These are phyloP conservation scores for Drosophila algonquin DNA, from an alignment of 2,888 invertebrate species.

Conservation along the genomic window DNA sequence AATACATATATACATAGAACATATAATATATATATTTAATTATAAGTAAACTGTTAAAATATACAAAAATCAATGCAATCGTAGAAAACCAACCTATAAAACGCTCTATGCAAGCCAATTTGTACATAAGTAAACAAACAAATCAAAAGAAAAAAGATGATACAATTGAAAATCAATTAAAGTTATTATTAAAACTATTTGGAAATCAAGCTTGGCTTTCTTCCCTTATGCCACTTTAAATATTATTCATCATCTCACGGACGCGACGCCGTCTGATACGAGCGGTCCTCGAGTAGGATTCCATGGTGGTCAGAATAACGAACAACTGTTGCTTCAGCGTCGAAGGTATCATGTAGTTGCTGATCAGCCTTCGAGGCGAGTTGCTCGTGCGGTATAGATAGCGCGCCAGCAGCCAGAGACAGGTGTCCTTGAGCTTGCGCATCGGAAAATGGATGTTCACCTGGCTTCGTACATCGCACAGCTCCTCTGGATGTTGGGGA, in stretches of 20 bases:
- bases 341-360: slow-evolving; percentile 59
- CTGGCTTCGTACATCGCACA: slow-evolving; percentile 63
- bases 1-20: not conserved
- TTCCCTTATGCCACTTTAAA: slow-evolving; percentile 24
- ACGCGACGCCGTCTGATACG: slow-evolving; percentile 29
- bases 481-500: slow-evolving; percentile 65
- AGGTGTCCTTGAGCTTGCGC: slow-evolving; percentile 73
- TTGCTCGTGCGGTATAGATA: slow-evolving; percentile 49
- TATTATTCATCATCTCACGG: slow-evolving; percentile 20
- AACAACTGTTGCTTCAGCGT: slow-evolving; percentile 73
- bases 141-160: slow-evolving; percentile 16
- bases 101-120: slow-evolving; percentile 67
- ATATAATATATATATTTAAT: slow-evolving; percentile 45
- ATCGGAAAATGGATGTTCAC: slow-evolving; percentile 79
- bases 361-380: slow-evolving; percentile 24
- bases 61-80: slow-evolving; percentile 65
- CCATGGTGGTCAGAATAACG: slow-evolving; percentile 53
- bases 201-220: slow-evolving; percentile 59
- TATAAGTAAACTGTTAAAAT: slow-evolving; percentile 69
- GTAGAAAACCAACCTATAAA: slow-evolving; percentile 72
- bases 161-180: slow-evolving; percentile 54
- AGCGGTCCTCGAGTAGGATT: slow-evolving; percentile 54
- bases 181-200: slow-evolving; percentile 67
- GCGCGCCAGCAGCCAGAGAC: slow-evolving; percentile 72
- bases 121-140: slow-evolving; percentile 62